phyloP scores from a whole-genome alignment of 2,888 invertebrate genomes.

The Podabrus alpinus region DNA sequence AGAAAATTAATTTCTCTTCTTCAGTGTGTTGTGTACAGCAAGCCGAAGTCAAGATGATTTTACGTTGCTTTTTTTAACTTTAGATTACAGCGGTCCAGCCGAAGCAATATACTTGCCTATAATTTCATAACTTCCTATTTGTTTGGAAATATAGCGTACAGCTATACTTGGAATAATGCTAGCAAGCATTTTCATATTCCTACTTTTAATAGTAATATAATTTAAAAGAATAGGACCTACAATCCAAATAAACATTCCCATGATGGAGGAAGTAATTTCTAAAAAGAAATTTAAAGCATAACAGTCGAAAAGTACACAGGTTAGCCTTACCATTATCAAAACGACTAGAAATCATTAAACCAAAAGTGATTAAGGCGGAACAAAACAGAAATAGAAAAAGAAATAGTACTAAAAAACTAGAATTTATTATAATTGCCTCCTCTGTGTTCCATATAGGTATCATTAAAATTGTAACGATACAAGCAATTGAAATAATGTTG shows the following conservation, averaged over 20 bases:
- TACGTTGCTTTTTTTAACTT: not conserved
- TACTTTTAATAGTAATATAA: not conserved
- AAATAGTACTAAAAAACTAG: not conserved
- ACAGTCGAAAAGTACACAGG: not conserved
- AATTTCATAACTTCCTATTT: not conserved
- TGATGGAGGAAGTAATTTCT: rapidly evolving
- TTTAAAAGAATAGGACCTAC: too few relatives aligned
- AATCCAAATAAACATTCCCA: not conserved
- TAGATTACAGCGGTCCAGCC: not conserved
- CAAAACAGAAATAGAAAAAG: not conserved
- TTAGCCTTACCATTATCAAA: not conserved
- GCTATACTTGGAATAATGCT: not conserved
- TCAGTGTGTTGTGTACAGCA: too few relatives aligned
- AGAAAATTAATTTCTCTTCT: too few relatives aligned
- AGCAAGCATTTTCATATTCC: not conserved
- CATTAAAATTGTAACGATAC: not conserved
- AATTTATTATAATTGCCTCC: not conserved
- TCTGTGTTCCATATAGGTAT: not conserved
- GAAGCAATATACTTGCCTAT: not conserved
- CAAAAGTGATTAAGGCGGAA: not conserved
- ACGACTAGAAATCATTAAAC: not conserved
- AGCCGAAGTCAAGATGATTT: too few relatives aligned
- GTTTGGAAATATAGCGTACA: not conserved
- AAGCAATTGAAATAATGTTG: not conserved
- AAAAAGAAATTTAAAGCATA: not conserved